Evolutionary conservation across 2,888 invertebrate genomes (phyloP).

Genomic region (Auanema freiburgensis): DNA sequence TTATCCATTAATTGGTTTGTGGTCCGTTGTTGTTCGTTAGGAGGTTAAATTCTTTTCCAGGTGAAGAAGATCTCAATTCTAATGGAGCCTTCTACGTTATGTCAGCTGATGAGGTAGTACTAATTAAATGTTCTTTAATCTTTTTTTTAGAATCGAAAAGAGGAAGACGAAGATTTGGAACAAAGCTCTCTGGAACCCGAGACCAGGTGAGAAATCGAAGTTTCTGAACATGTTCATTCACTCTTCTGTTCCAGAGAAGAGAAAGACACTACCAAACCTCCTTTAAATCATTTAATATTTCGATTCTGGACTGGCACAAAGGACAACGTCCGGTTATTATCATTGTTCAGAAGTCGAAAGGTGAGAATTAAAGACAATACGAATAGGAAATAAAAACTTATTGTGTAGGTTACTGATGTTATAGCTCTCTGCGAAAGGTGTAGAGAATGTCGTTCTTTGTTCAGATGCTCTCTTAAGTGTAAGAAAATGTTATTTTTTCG

Average conservation of each 20-base stretch:
- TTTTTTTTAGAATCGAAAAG: neutral
- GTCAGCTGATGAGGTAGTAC: neutral
- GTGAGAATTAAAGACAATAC: slow-evolving; percentile 11
- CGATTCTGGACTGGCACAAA: slow-evolving; percentile 29
- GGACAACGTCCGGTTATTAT: slow-evolving; percentile 27
- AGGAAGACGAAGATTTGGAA: neutral
- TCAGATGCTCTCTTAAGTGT: slow-evolving; percentile 22
- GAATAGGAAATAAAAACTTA: neutral
- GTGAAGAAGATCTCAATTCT: neutral
- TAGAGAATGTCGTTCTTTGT: slow-evolving; percentile 40
- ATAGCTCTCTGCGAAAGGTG: slow-evolving; percentile 43
- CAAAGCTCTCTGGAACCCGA: neutral
- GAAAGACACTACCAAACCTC: neutral
- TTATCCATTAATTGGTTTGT: slow-evolving; percentile 23
- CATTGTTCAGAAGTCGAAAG: slow-evolving; percentile 34
- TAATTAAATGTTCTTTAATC: neutral
- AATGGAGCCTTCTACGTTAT: neutral
- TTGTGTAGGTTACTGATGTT: slow-evolving; percentile 35
- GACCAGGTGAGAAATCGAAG: neutral
- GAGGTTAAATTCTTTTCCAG: no score
- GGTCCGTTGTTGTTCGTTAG: neutral
- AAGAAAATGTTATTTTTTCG: neutral
- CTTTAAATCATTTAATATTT: slow-evolving; percentile 32
- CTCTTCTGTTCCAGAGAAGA: neutral
- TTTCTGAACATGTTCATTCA: no score